Evolutionary conservation across 2,888 invertebrate genomes (phyloP), one percentile per base, ranked within the genome.

Genomic region (Limnephilus auricula): DNA sequence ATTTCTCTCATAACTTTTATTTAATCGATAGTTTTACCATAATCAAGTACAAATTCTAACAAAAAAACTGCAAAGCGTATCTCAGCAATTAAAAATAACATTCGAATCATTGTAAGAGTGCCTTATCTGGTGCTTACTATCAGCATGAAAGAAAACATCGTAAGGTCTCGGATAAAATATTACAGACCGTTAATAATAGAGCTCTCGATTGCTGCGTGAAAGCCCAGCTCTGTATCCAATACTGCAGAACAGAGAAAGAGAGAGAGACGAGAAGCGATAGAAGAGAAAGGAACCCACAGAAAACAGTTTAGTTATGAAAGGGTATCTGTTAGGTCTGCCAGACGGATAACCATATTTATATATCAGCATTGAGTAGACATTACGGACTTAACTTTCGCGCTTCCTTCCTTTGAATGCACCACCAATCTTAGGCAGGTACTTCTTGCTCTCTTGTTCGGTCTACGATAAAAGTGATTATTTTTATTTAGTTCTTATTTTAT

Each of bases 251-350:
- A 9, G 0, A 45, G 15, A 45, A 6, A 25, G 25, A 65, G 15
- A 50, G 45, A 50, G 65, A 65, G 65, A 65, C 9, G 82, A 82
- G 34, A 82, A 25, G 34, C 12, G 25, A 82, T 82, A 82, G 34
- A 82, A 82, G 82, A 82, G 82, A 82, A 82, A 82, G 82, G 82
- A 82, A 37, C 32, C 25, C 18, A 82, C 82, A 82, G 34, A 25
- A 34, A 15, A 34, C 10, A 34, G 25, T 25, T 82, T 34, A 82
- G 31, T 2, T 25, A 82, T 82, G 82, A 34, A 82, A 34, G 82
- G 82, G 82, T 10, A 31, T 82, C 2, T 82, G 82, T 82, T 82
- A n/a, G 37, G 25, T 25, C 18, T 25, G 34, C 82, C 32, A n/a
- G 34, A 82, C 82, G 34, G 82, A 34, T 80, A 80, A 80, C 13